phyloP scores from a whole-genome alignment of 1,140 invertebrate species.

The Papilio polytes region DNA sequence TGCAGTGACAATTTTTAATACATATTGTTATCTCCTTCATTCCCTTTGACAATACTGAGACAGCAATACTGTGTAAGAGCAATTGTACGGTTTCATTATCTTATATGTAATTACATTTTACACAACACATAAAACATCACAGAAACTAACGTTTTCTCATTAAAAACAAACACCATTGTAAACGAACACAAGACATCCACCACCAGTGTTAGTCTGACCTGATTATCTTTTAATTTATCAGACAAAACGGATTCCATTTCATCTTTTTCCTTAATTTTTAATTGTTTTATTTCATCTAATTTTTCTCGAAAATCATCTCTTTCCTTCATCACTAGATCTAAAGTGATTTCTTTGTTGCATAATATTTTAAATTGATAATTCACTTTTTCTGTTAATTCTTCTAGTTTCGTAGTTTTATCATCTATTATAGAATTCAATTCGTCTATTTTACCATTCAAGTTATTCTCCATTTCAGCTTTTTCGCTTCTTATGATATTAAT shows the following conservation, averaged over 20 bases:
- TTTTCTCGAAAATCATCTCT: slow-evolving; percentile 65
- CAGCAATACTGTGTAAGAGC: neutral
- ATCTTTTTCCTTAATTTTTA: slow-evolving; percentile 71
- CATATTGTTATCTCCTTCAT: neutral
- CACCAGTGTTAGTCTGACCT: slow-evolving; percentile 65
- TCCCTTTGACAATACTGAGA: neutral
- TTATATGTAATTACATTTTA: no score
- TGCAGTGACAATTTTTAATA: neutral
- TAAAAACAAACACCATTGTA: neutral
- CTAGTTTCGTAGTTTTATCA: slow-evolving; percentile 70
- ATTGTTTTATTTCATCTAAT: slow-evolving; percentile 63
- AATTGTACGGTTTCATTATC: no score
- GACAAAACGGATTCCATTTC: slow-evolving; percentile 49
- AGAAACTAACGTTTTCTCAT: neutral
- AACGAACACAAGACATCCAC: slow-evolving; percentile 40
- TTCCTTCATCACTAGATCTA: slow-evolving; percentile 63
- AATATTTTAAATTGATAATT: slow-evolving; percentile 44
- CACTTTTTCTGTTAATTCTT: slow-evolving; percentile 49
- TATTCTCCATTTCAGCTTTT: slow-evolving; percentile 53
- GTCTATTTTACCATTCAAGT: slow-evolving; percentile 71
- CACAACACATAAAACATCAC: slow-evolving; percentile 1
- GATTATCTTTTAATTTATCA: slow-evolving; percentile 61
- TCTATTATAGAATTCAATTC: slow-evolving; percentile 73
- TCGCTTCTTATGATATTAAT: slow-evolving; percentile 52
- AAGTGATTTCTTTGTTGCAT: slow-evolving; percentile 55